Conservation (phyloP, 2,888 invertebrate species). For the Endotricha flammealis region DNA sequence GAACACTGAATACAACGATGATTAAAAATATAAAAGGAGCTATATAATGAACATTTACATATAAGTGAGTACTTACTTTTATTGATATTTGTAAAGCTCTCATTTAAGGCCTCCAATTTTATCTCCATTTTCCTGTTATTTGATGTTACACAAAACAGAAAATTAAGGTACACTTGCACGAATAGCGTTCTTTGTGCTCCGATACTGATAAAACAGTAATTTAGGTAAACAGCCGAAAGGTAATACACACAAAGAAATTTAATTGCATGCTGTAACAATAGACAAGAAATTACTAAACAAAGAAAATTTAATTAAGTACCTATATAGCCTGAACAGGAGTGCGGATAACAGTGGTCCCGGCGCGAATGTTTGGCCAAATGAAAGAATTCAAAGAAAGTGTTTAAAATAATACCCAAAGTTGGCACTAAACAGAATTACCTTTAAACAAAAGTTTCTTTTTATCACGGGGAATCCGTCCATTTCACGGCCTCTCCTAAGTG, state of each 20-base stretch:
- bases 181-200: neutral
- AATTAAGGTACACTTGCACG: neutral
- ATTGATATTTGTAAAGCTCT: neutral
- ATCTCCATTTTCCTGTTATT: neutral
- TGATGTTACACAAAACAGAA: neutral
- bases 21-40: no score
- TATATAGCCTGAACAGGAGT: constrained; percentile 27
- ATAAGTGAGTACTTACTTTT: constrained; percentile 2
- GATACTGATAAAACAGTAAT: neutral
- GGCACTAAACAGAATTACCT: constrained; percentile 43
- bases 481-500: constrained; percentile 42
- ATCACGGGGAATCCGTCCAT: constrained; percentile 51
- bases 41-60: no score
- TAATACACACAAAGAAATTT: constrained; percentile 5
- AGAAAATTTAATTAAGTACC: constrained; percentile 16
- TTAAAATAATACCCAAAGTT: constrained; percentile 41
- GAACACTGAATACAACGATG: no score
- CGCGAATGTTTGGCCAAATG: constrained; percentile 49
- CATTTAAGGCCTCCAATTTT: neutral
- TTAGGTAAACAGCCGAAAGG: constrained; percentile 6
- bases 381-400: constrained; percentile 47
- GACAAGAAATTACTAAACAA: constrained; percentile 7
- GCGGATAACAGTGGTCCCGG: constrained; percentile 39
- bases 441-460: constrained; percentile 62
- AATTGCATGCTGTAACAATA: constrained; percentile 7